Conservation (phyloP, 2,113 vertebrate species). For the Uria lomvia region DNA sequence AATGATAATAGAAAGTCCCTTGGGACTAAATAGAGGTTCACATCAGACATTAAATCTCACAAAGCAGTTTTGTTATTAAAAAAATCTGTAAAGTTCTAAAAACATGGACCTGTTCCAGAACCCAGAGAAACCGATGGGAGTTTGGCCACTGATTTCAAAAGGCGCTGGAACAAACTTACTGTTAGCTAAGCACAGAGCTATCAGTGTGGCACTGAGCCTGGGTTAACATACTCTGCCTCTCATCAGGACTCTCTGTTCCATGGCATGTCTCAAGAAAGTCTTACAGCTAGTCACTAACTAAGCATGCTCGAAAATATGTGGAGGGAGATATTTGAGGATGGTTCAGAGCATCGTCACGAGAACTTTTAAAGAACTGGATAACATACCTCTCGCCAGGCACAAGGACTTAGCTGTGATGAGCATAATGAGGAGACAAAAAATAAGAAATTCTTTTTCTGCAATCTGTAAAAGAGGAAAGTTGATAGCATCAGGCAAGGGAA, state of each 20-base stretch:
- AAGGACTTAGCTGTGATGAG: not conserved
- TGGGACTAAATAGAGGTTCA: not conserved
- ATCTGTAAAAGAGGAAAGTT: not conserved
- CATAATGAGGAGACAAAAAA: not conserved
- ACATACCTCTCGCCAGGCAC: not conserved
- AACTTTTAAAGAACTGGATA: not conserved
- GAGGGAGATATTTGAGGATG: not conserved
- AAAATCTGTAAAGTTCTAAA: not conserved
- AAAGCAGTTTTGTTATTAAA: not conserved
- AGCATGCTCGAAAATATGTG: not conserved
- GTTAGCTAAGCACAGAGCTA: constrained; percentile 24
- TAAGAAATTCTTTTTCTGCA: not conserved
- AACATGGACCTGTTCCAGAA: not conserved
- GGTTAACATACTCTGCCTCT: not conserved
- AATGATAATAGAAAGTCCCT: not conserved
- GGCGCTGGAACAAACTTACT: not conserved
- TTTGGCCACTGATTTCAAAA: not conserved
- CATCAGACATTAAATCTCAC: not conserved
- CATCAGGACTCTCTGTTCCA: not conserved
- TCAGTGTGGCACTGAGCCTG: constrained; percentile 44
- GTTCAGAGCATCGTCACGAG: not conserved
- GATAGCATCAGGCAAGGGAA: not conserved
- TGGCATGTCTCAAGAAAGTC: not conserved
- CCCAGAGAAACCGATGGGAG: not conserved
- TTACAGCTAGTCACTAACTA: not conserved